Base-by-base conservation (phyloP, 2,113 vertebrate genomes). In the Paramisgurnus dabryanus region DNA sequence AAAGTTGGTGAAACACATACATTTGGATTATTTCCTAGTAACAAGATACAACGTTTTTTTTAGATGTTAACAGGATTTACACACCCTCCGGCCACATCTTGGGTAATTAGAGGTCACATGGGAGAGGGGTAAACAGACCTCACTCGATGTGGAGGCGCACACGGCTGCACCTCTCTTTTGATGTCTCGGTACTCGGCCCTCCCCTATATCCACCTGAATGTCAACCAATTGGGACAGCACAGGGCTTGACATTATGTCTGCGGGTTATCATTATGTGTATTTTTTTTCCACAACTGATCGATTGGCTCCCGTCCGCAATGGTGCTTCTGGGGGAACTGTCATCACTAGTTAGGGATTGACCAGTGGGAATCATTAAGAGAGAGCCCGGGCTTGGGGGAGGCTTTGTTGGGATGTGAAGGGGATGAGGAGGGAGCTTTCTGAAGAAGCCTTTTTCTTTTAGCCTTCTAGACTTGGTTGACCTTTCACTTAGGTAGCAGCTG, bases 401-500 rank as follows among this genome's bases (percentile, higher is more conserved):
- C 90, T 92, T 92, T 93, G 89, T 92, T 91, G 79, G 86, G 84
- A 86, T 76, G 60, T 70, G 80, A 58, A 78, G 81, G 70, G 81
- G 55, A 80, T 65, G 17, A 81, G 77, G 84, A 67, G 87, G 74
- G 68, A 86, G 83, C 82, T 84, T 57, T 83, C 87, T 86, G 85
- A 90, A 91, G 87, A 85, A 90, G 88, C 90, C 92, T 93, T 92
- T 91, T 91, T 95, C 89, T 93, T 90, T 91, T 90, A 93, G 93
- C 93, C 93, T 95, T 91, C 93, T 89, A 88, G 95, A 95, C 89
- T 94, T 94, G 65, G 72, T 92, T 99, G 96, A 98, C 97, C 96
- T 99, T 98, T 98, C 94, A 93, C 95, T 95, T 94, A 91, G 93
- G 92, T 94, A 95, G 93, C 96, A 96, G 96, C 93, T 95, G 94